Conservation (phyloP, 2,888 invertebrate species). For the Acleris laterana region DNA sequence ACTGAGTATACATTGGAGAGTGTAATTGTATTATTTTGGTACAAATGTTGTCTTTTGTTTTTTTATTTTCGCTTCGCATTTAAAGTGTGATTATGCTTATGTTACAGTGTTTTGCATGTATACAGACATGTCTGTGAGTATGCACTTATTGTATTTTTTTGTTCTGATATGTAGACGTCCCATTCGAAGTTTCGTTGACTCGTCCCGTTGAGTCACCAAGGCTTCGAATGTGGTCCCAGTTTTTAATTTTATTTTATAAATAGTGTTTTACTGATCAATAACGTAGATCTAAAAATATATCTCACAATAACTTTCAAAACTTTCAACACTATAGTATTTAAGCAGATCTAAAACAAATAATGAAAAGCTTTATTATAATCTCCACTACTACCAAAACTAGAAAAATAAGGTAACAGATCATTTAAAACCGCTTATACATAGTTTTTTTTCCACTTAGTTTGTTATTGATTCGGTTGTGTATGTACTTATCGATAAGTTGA, state of each 20-base stretch:
- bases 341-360: conserved; percentile 59
- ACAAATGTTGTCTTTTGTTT: conserved; percentile 72
- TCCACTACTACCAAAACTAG: conserved; percentile 76
- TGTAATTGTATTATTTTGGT: conserved; percentile 65
- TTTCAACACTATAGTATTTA: conserved; percentile 66
- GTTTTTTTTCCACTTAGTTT: conserved; percentile 59
- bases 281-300: conserved; percentile 43
- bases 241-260: conserved; percentile 51
- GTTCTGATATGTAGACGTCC: conserved; percentile 58
- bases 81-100: conserved; percentile 81
- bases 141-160: conserved; percentile 78
- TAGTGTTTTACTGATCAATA: conserved; percentile 44
- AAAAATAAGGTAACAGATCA: conserved; percentile 55
- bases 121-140: conserved; percentile 78
- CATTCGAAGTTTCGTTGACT: conserved; percentile 66
- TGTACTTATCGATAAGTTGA: conserved; percentile 83
- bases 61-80: conserved; percentile 79
- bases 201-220: conserved; percentile 53
- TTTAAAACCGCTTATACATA: conserved; percentile 53
- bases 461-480: conserved; percentile 79
- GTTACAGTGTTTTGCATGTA: conserved; percentile 82
- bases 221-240: conserved; percentile 56
- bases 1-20: conserved; percentile 69
- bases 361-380: conserved; percentile 65
- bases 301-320: conserved; percentile 60